Evolutionary conservation across 1,140 invertebrate species (phyloP).

Genomic region (Ostrea denselamellosa): DNA sequence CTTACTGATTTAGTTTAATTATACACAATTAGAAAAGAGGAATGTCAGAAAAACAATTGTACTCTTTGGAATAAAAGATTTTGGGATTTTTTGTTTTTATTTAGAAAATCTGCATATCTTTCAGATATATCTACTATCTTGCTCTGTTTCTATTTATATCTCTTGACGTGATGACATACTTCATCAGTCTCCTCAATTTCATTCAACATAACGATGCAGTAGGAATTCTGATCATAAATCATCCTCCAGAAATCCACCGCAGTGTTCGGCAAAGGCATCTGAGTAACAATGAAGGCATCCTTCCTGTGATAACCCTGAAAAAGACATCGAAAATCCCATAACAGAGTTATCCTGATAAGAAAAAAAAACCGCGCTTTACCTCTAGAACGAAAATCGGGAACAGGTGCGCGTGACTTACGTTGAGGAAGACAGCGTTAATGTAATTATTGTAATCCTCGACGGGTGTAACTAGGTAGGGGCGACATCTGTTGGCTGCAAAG

Average conservation of each 20-base stretch:
- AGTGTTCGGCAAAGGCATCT: slow-evolving; percentile 78
- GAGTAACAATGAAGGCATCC: slow-evolving; percentile 77
- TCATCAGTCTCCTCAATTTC: slow-evolving; percentile 66
- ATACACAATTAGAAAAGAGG: too few relatives aligned
- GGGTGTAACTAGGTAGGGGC: slow-evolving; percentile 55
- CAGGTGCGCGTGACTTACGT: slow-evolving; percentile 68
- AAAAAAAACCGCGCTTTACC: not conserved
- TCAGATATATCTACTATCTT: not conserved
- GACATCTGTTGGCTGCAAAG: slow-evolving; percentile 71
- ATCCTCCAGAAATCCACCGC: slow-evolving; percentile 78
- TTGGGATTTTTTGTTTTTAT: too few relatives aligned
- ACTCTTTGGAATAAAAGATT: too few relatives aligned
- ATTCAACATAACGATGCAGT: slow-evolving; percentile 76
- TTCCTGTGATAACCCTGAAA: slow-evolving; percentile 73
- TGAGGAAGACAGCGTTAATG: slow-evolving; percentile 78
- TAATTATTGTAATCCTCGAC: slow-evolving; percentile 72
- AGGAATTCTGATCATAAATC: slow-evolving; percentile 75
- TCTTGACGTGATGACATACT: slow-evolving; percentile 54
- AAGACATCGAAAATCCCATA: not conserved
- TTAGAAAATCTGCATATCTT: too few relatives aligned
- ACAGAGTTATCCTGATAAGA: too few relatives aligned
- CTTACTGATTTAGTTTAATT: too few relatives aligned
- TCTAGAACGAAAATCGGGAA: not conserved
- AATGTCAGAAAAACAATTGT: too few relatives aligned
- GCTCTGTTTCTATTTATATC: not conserved